Base-by-base conservation (phyloP, 2,113 vertebrate genomes). In the Ondatra zibethicus region DNA sequence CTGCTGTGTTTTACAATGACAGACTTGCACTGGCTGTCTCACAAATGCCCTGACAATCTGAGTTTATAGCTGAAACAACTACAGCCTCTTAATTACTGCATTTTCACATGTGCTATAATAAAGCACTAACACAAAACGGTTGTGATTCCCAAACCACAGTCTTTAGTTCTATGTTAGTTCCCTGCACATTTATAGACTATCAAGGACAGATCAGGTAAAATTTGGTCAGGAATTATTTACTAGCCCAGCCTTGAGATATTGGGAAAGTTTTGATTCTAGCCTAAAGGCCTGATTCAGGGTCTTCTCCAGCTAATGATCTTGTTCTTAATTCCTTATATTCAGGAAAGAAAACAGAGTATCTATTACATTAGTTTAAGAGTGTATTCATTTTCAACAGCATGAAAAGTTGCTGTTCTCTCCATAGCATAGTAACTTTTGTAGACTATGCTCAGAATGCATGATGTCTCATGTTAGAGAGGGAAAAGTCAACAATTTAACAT, bases 401-500 rank as follows among this genome's bases (percentile, higher is more conserved):
- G 92, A 94, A 95, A 91, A 93, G 29, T 94, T 92, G 17, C 91
- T 88, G 72, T 91, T 94, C 58, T 77, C 92, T 97, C 39, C 47
- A 96, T 42, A 72, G 94, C 95, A 88, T 42, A 10, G 47, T 92
- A 96, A 96, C 50, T 97, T 97, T 95, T 95, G 80, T 8, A 50
- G 90, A 95, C 94, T 73, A 96, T 92, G 66, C 73, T 93, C 73
- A 96, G 85, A 94, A 96, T 97, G 72, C 45, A 68, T 47, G 36
- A 90, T 97, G 75, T 91, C 84, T 87, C 85, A 96, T 98, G 75
- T 61, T 75, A 88, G 90, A 86, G 95, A 95, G 89, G 76, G 58
- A 61, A 91, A 97, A 97, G 97, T 58, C 96, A 97, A 95, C 88
- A 97, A n/a, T 97, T 98, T 97, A 97, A 97, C 91, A 97, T 86